Base-by-base conservation (phyloP, 2,888 invertebrate genomes). In the Tetranychus piercei region DNA sequence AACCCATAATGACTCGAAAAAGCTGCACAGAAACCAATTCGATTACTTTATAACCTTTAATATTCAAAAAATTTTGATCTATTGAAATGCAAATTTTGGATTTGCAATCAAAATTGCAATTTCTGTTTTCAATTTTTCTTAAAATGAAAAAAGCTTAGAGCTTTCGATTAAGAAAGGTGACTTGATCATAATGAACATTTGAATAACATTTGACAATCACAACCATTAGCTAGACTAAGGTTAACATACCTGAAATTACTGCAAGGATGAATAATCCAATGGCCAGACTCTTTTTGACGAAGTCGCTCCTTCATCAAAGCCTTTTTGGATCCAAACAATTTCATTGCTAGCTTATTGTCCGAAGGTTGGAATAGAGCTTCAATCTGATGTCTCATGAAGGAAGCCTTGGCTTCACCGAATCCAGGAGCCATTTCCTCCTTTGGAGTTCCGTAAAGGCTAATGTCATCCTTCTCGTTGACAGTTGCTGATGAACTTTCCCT, bases 261-360 rank as follows among this genome's bases (percentile, higher is more conserved):
- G 87, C 96, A 96, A 79, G 96, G 96, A 88, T 97, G 96, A 84
- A 96, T 96, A 83, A 97, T 94, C 95, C 95, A 96, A 85, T 95
- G 94, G 79, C 95, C 95, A 79, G 94, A 92, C 82, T 94, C 92
- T 85, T 95, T 94, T 86, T 96, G 96, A 83, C 96, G 86, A 85
- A 94, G 93, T 83, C 95, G 87, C 86, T 96, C 96, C 86, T 96
- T 96, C 90, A 95, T 94, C 81, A 96, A 88, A 78, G 96, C 95
- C 87, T 96, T 96, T 86, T 94, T 95, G 84, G 94, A 94, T 83
- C 96, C 96, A 87, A 96, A 97, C 81, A 97, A 88, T 86, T 97
- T 97, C 96, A 97, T 96, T 81, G 96, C 96, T 83, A 97, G 88
- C 86, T 96, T 95, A 88, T 97, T 97, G 88, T 95, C 96, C 81